phyloP scores from a whole-genome alignment of 1,140 invertebrate genomes.

The Elymnias hypermnestra region DNA sequence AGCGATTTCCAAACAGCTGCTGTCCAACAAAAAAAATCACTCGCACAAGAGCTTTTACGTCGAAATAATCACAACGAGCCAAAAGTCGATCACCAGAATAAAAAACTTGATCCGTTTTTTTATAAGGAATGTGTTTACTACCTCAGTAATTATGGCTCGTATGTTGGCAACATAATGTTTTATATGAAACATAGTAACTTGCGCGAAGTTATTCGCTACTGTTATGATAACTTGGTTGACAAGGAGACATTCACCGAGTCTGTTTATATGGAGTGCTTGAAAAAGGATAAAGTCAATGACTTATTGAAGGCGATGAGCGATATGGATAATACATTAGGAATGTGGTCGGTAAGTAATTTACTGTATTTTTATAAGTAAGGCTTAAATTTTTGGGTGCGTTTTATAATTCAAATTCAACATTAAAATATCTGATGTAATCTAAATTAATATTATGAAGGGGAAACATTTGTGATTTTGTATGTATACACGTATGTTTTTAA shows the following conservation, averaged over 20 bases:
- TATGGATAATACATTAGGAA: constrained; percentile 78
- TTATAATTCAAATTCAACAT: too few relatives aligned
- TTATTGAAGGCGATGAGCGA: constrained; percentile 79
- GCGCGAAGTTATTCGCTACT: constrained; percentile 78
- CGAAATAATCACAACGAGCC: constrained; percentile 48
- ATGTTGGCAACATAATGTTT: constrained; percentile 81
- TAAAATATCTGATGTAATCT: too few relatives aligned
- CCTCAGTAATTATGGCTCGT: constrained; percentile 82
- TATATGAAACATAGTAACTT: constrained; percentile 81
- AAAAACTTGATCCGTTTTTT: constrained; percentile 75
- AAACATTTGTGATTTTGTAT: too few relatives aligned
- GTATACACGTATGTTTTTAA: too few relatives aligned
- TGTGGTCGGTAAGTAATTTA: constrained; percentile 79
- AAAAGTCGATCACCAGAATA: constrained; percentile 47
- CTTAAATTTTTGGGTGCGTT: too few relatives aligned
- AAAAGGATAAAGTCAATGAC: constrained; percentile 77
- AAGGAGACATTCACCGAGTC: constrained; percentile 83
- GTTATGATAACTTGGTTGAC: constrained; percentile 79
- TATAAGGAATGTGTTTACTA: constrained; percentile 86
- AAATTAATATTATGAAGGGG: too few relatives aligned
- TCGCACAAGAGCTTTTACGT: constrained; percentile 45
- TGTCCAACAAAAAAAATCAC: constrained; percentile 40
- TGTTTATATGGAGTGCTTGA: constrained; percentile 81
- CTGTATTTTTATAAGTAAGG: neutral
- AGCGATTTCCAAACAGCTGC: constrained; percentile 65